Conservation (phyloP, 1,140 invertebrate species). For the Drosophila ironensis region DNA sequence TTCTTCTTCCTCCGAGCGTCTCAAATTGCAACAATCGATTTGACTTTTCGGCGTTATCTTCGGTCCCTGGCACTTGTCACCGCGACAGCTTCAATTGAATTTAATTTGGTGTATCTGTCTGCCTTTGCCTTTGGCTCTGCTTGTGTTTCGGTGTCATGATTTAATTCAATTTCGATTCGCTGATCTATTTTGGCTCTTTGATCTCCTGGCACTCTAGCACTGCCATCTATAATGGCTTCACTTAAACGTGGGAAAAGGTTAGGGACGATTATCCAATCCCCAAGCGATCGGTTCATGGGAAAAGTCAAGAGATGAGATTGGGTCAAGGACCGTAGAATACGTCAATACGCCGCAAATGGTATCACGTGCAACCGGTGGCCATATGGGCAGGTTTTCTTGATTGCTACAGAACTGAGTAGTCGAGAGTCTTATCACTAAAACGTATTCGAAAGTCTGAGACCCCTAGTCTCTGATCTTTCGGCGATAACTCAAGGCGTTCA, state of each 20-base stretch:
- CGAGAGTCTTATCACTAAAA: constrained; percentile 19
- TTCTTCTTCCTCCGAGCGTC: constrained; percentile 35
- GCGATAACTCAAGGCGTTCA: constrained; percentile 7
- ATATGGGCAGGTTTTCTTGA: constrained; percentile 15
- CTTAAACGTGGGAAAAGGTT: constrained; percentile 57
- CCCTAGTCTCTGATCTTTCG: constrained; percentile 10
- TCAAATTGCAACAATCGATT: constrained; percentile 74
- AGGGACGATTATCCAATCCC: constrained; percentile 31
- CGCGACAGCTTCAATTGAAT: constrained; percentile 62
- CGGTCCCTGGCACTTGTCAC: constrained; percentile 32
- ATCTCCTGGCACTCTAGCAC: constrained; percentile 32
- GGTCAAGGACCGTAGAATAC: constrained; percentile 13
- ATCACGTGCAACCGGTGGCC: constrained; percentile 14
- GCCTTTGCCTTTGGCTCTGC: too few relatives aligned
- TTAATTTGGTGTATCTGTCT: constrained; percentile 66
- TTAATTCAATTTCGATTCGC: constrained; percentile 67
- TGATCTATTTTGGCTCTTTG: constrained; percentile 65
- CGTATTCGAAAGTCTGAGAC: constrained; percentile 19
- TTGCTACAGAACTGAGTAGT: neutral
- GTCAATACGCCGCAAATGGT: constrained; percentile 13
- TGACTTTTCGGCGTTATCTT: constrained; percentile 34
- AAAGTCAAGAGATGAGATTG: constrained; percentile 10
- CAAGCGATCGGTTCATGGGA: constrained; percentile 2
- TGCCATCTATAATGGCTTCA: constrained; percentile 17
- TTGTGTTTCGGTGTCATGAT: constrained; percentile 72